Percentiles rank a stretch among this genome's conserved stretches.
Evolutionary conservation across 2,797 vertebrate genomes (phyloP).

Genomic region (Numenius phaeopus): DNA sequence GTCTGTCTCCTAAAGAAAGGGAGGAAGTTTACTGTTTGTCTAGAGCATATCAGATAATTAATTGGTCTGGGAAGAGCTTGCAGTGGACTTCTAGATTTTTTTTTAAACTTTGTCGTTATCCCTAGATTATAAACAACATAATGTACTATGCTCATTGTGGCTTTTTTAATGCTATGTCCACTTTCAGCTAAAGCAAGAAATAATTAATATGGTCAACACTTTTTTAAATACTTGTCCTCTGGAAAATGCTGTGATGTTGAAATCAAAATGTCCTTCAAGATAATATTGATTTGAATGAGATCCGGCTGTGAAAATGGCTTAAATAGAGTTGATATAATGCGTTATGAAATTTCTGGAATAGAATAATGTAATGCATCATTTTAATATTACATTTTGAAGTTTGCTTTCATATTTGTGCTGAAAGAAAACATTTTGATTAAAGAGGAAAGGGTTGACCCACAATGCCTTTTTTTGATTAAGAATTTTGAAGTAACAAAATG

Average conservation of each 20-base stretch:
- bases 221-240: background rate
- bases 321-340: background rate
- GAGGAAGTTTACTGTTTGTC: background rate
- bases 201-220: background rate
- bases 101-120: background rate
- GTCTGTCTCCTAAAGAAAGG: background rate
- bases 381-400: slow-evolving; percentile 28
- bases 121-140: background rate
- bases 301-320: background rate
- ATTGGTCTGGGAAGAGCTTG: background rate
- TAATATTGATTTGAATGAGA: slow-evolving; percentile 29
- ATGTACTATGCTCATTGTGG: background rate
- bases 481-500: background rate
- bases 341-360: background rate
- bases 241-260: slow-evolving; percentile 18
- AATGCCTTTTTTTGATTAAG: background rate
- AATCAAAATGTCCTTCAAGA: slow-evolving; percentile 15
- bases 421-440: slow-evolving; percentile 40
- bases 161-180: background rate
- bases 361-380: slow-evolving; percentile 14
- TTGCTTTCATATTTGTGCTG: slow-evolving; percentile 6
- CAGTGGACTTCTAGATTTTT: background rate
- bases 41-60: background rate
- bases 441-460: background rate
- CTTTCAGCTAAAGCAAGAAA: background rate